A percentile compares a stretch with the other conserved stretches of the same genome.
phyloP scores from a whole-genome alignment of 1,140 invertebrate species.

The Eueides isabella region DNA sequence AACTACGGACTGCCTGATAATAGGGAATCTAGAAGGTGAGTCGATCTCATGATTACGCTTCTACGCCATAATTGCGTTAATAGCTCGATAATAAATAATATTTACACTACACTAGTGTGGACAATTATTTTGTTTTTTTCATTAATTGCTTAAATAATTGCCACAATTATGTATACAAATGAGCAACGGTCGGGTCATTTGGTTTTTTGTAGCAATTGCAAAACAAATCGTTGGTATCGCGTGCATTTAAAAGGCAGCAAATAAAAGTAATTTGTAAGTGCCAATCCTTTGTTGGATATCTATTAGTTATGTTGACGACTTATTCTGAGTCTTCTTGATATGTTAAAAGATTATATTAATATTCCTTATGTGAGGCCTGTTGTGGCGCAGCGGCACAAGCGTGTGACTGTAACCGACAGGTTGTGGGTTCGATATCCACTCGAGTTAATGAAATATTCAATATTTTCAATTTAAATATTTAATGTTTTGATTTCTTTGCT shows the following conservation, averaged over 20 bases:
- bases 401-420: no score
- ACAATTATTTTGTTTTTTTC: background rate
- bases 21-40: background rate
- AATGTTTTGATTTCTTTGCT: no score
- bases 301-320: no score
- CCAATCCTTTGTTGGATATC: no score
- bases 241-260: background rate
- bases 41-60: background rate
- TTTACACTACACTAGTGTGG: background rate
- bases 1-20: no score
- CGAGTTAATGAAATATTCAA: no score
- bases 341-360: background rate
- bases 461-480: no score
- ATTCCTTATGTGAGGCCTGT: no score
- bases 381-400: no score
- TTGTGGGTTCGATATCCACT: no score
- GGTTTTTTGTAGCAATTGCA: background rate
- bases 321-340: no score
- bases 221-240: background rate
- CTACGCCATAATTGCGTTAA: background rate
- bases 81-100: background rate
- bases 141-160: constrained; percentile 4
- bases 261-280: no score
- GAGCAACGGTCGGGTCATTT: background rate
- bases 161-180: background rate